phyloP scores from a whole-genome alignment of 1,140 invertebrate genomes.

The Drosophila truncata region DNA sequence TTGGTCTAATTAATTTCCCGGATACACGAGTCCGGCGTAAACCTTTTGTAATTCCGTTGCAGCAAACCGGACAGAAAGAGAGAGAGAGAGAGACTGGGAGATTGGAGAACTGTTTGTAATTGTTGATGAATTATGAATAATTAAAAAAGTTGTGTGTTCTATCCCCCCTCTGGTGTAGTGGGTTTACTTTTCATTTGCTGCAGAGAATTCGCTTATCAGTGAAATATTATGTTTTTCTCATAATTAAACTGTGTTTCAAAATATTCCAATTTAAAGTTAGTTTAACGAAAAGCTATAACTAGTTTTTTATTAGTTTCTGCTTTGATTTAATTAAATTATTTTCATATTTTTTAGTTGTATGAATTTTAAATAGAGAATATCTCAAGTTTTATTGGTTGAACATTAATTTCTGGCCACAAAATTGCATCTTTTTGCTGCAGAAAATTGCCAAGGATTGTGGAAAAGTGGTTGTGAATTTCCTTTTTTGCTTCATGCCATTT shows the following conservation, averaged over 20 bases:
- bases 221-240: constrained; percentile 1
- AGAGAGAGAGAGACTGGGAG: neutral
- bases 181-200: constrained; percentile 5
- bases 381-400: neutral
- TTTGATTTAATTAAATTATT: neutral
- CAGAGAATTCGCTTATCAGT: neutral
- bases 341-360: neutral
- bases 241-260: neutral
- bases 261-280: neutral
- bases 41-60: constrained; percentile 17
- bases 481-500: neutral
- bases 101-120: constrained; percentile 7
- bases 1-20: constrained; percentile 22
- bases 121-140: constrained; percentile 33
- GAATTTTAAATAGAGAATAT: neutral
- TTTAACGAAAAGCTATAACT: neutral
- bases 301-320: neutral
- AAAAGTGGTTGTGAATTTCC: constrained; percentile 20
- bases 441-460: constrained; percentile 25
- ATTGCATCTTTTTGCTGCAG: constrained; percentile 23
- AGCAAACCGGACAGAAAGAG: neutral
- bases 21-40: constrained; percentile 9
- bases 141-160: constrained; percentile 24
- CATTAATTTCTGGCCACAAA: constrained; percentile 18
- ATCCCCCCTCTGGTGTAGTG: neutral